Percentiles rank a stretch among this genome's conserved stretches.
phyloP scores from a whole-genome alignment of 2,888 invertebrate species.

The Theretra japonica region DNA sequence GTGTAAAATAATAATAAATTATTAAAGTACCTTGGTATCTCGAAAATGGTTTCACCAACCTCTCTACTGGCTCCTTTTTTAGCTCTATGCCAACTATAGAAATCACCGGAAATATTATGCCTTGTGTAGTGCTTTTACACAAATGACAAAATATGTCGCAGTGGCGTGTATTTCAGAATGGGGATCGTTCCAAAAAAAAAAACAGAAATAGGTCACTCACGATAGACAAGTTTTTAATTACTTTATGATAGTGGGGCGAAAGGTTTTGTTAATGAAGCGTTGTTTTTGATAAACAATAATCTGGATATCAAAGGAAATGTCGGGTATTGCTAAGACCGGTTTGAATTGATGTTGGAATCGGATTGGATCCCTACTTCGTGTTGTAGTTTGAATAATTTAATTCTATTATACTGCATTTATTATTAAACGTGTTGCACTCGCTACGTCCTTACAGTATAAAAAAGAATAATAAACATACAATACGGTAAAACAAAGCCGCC shows the following conservation, averaged over 20 bases:
- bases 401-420: no score
- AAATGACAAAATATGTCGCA: conserved; percentile 6
- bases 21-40: no score
- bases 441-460: no score
- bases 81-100: neutral
- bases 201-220: neutral
- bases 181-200: neutral
- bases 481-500: no score
- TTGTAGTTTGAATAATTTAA: no score
- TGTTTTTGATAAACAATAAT: neutral
- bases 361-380: no score
- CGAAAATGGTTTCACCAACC: no score
- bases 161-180: neutral
- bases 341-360: no score
- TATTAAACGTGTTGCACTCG: no score
- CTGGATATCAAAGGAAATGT: neutral
- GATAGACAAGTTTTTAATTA: neutral
- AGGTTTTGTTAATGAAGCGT: neutral
- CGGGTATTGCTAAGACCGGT: no score
- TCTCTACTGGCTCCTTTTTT: neutral
- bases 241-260: neutral
- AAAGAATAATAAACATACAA: no score
- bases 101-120: neutral
- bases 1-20: no score
- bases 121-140: neutral